A percentile compares a stretch with the other conserved stretches of the same genome.
These are phyloP conservation scores for Triplophysa yarkandensis DNA, from an alignment of 2,797 vertebrate genomes.

Conservation along the genomic window DNA sequence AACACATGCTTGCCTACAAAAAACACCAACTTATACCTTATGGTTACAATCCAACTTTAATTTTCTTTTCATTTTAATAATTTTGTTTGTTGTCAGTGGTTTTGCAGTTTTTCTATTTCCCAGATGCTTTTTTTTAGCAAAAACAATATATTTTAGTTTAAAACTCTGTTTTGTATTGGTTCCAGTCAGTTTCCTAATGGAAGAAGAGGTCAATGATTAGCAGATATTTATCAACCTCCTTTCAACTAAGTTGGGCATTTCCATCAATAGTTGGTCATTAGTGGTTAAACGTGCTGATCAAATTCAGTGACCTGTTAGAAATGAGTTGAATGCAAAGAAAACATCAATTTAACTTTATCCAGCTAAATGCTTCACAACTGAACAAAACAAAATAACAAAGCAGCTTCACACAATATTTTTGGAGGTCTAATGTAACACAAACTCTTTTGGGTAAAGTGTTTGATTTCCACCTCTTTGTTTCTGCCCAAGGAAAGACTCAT, in stretches of 20 bases:
- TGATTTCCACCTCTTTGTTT: background rate
- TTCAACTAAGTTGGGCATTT: conserved; percentile 33
- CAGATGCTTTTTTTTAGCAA: no score
- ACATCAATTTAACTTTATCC: conserved; percentile 50
- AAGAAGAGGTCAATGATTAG: background rate
- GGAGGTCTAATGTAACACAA: background rate
- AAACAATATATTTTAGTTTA: background rate
- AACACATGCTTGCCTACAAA: no score
- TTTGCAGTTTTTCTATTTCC: no score
- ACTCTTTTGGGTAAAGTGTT: background rate
- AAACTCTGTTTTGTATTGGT: background rate
- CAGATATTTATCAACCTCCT: conserved; percentile 16
- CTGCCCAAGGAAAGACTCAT: background rate
- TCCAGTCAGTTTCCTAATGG: background rate
- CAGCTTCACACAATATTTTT: background rate
- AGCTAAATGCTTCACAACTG: conserved; percentile 25
- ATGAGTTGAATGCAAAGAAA: conserved; percentile 47
- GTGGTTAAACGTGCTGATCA: conserved; percentile 25
- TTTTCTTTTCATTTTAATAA: no score
- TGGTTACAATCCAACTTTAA: no score
- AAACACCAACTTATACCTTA: no score
- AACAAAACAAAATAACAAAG: background rate
- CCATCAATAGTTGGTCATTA: conserved; percentile 51
- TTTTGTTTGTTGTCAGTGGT: no score
- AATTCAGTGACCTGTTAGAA: conserved; percentile 54